Evolutionary conservation across 53 echinoderm and acorn worm species (phyloP), one percentile per base, ranked within the genome.

Genomic region (Actinopyga echinites): DNA sequence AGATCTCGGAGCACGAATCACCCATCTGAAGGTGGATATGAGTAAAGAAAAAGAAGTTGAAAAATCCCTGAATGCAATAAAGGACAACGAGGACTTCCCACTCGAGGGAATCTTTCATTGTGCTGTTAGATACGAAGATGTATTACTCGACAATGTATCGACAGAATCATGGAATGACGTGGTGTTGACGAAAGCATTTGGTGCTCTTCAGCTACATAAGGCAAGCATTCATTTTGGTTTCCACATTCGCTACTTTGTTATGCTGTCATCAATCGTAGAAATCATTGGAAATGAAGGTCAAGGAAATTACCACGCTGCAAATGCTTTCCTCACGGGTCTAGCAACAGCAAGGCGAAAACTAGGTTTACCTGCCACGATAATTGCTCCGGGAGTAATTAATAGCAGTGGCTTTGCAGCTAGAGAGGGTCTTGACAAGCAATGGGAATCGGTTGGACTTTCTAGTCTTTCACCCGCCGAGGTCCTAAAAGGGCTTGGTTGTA

Each of bases 181-280:
- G 63, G 86, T 94, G 92, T 78, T 92, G 36, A 88, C 92, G n/a
- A 97, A 97, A 84, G 99, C 94, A 13, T 97, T 88, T 55, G 99
- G 99, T 1, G 92, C 99, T 1, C 60, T 97, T 30, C 83, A 90
- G 29, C 89, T 97, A 28, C 99, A 97, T 64, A 92, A 92, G 63
- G 74, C 95, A 44, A 95, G 90, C n/a, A 42, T 90, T 30, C 92
- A 89, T 24, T 89, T 97, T 79, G 92, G 90, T 10, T 92, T 97
- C 60, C 92, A 92, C 5, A 84, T 97, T 30, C 88, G 88, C 28
- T 84, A 97, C 68, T 97, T 97, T 74, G 92, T 97, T 13, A 90
- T 97, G 99, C 74, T 94, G 59, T 97, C 99, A 66, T 97, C 99
- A 5, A 95, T 97, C 21, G 94, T 97, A 19, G 94, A 92, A 78